Evolutionary conservation across 1,140 invertebrate genomes (phyloP), one percentile per base, ranked within the genome.

Genomic region (Drosophila burlai): DNA sequence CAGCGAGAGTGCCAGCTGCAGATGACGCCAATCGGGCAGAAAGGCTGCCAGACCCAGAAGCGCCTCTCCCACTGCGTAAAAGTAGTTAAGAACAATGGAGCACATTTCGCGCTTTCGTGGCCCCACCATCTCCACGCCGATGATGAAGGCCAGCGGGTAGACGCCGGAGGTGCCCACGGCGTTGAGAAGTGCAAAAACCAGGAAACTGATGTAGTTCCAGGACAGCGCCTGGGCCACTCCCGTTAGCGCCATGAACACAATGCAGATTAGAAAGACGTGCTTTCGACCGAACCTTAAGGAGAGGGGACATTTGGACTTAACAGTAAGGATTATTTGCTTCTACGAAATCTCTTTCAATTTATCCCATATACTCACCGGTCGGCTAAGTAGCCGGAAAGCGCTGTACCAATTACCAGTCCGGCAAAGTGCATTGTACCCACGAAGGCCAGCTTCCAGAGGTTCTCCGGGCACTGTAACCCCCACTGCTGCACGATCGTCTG

Each of bases 41-140:
- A 95, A 82, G 18, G 94, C 95, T n/a, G 95, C 81, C 8, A 95
- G 83, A 3, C 94, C 95, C 3, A 96, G 91, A 0, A 94, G 69
- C 8, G 95, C 94, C 78, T 96, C 94, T 13, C 95, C 96, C 42
- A 95, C 74, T 4, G 95, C 95, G 93, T 96, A 97, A 76, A 95
- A 95, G 80, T 95, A 95, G 84, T 95, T 94, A 7, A 95, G 92
- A 2, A 95, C 94, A 29, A 96, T 94, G 18, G 95, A 95, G 68
- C 94, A 95, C 84, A 95, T 94, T 78, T 95, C 95, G 15, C 96
- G 93, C 91, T 95, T 95, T 21, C 92, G 92, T 9, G 94, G 94
- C 3, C 95, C 95, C 13, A 96, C 95, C 93, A 95, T 94, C 93
- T 96, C 96, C 16, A 96, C 94, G 43, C 95, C 95, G 34, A 96